Conservation (phyloP, 2,113 vertebrate genomes). For the Cyprinus carpio region DNA sequence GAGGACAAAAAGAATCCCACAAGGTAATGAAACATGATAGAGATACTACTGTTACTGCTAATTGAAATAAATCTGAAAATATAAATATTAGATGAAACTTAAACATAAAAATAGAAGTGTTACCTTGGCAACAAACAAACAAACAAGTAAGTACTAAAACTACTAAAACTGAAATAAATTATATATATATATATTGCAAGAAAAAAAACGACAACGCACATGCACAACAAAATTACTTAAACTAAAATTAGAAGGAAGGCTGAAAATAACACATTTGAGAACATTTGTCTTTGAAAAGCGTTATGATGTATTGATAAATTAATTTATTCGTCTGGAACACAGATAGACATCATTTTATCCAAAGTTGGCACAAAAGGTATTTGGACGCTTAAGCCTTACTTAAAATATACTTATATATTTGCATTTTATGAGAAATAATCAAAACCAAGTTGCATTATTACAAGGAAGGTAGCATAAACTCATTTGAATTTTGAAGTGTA, state of each 20-base stretch:
- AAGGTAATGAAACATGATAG: conserved; percentile 75
- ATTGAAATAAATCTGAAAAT: background rate
- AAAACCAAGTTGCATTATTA: too few species aligned
- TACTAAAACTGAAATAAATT: background rate
- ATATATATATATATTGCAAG: too few species aligned
- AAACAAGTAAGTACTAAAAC: background rate
- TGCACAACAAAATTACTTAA: too few species aligned
- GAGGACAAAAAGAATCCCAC: conserved; percentile 97
- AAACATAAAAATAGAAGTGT: background rate
- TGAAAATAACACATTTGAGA: background rate
- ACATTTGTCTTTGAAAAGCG: background rate
- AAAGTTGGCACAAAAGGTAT: background rate
- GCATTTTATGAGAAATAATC: too few species aligned
- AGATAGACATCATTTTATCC: background rate
- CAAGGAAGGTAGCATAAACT: too few species aligned
- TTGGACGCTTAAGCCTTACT: too few species aligned
- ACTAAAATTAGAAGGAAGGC: background rate
- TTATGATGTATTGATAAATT: background rate
- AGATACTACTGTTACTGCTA: background rate
- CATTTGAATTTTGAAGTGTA: too few species aligned
- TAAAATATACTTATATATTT: too few species aligned
- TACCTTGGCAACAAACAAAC: background rate
- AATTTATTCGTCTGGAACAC: background rate
- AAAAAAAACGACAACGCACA: too few species aligned
- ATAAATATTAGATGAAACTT: background rate